Conservation (phyloP, 2,797 vertebrate species). For the Streptopelia turtur region DNA sequence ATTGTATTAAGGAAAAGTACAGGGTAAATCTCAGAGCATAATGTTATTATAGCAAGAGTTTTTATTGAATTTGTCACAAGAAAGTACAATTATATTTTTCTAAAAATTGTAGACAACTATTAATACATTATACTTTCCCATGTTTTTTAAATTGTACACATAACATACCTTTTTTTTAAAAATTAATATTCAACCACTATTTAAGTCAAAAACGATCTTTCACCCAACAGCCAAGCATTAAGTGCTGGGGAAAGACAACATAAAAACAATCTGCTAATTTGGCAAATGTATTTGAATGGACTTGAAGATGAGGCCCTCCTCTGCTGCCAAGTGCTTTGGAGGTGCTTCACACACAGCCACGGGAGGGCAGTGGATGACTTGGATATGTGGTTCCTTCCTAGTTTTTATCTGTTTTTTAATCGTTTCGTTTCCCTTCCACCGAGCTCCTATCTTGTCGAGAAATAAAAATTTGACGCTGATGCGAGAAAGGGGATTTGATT, state of each 20-base stretch:
- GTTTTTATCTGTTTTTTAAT: slow-evolving; percentile 57
- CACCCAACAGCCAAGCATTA: background rate
- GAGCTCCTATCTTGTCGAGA: slow-evolving; percentile 71
- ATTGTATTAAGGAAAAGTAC: background rate
- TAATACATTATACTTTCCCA: background rate
- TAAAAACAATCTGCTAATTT: background rate
- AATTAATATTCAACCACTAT: background rate
- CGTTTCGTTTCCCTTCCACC: slow-evolving; percentile 56
- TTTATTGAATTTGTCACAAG: background rate
- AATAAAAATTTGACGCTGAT: slow-evolving; percentile 73
- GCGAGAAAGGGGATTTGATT: slow-evolving; percentile 68
- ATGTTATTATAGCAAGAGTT: background rate
- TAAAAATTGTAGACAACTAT: background rate
- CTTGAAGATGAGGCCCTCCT: background rate
- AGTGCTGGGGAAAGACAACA: background rate
- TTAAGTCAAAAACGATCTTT: slow-evolving; percentile 25
- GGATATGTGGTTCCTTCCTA: background rate
- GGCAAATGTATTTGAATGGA: background rate
- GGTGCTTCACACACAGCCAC: slow-evolving; percentile 55
- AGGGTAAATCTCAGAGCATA: background rate
- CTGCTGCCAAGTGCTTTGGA: background rate
- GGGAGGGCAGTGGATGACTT: slow-evolving; percentile 82
- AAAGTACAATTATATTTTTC: background rate
- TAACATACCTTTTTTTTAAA: background rate
- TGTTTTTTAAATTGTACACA: accelerated